Base-by-base conservation (phyloP, 2,888 invertebrate species). In the Psococerastis gibbosa region DNA sequence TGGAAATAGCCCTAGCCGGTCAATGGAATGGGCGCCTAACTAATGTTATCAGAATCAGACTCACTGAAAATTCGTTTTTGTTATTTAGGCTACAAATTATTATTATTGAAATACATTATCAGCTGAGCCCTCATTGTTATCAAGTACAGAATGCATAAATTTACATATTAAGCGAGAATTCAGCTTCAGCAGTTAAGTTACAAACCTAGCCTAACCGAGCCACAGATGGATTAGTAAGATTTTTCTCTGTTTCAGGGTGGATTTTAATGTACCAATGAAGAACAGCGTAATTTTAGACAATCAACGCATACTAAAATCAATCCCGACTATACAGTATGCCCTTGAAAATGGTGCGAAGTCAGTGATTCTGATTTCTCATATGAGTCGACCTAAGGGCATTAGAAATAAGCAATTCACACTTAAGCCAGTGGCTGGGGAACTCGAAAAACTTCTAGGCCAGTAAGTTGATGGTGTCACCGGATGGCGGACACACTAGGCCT, bases 191-290 rank as follows among this genome's bases (percentile, higher is more conserved):
- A n/a, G n/a, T n/a, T n/a, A n/a, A n/a, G n/a, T n/a, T n/a, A n/a
- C n/a, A n/a, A n/a, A n/a, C n/a, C n/a, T n/a, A n/a, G n/a, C n/a
- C n/a, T n/a, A n/a, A n/a, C n/a, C n/a, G n/a, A n/a, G n/a, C n/a
- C n/a, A n/a, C n/a, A n/a, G n/a, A n/a, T n/a, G n/a, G n/a, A n/a
- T n/a, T n/a, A n/a, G n/a, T n/a, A n/a, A n/a, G n/a, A n/a, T n/a
- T n/a, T n/a, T n/a, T 9, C 6, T 11, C 11, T 47, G 57, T 65
- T 70, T 49, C 59, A 95, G 95, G 58, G 98, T 98, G 44, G 98
- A 99, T 61, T 99, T 98, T 65, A 99, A 99, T 67, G 95, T 99
- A 6, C 98, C 98, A 2, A 63, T 88, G 47, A 97, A 98, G 64
- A 92, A 92, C 51, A 91, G 91, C 3, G 79, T 81, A 53, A 94